Evolutionary conservation across 2,888 invertebrate genomes (phyloP), one percentile per base, ranked within the genome.

Genomic region (Allygus modestus): DNA sequence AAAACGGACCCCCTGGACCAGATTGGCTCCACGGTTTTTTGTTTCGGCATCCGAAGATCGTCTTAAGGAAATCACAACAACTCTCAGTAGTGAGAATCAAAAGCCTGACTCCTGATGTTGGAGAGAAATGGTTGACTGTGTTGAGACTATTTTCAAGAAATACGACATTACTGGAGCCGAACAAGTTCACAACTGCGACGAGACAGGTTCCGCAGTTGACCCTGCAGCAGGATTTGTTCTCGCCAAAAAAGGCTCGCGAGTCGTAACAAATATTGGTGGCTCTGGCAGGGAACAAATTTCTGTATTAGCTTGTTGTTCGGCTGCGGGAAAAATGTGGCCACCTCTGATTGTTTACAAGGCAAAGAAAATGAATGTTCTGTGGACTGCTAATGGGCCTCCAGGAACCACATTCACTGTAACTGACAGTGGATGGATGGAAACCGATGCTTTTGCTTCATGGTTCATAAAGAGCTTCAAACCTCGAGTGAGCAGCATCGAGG

Each of bases 261-360:
- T 43, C 0, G 12, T 46, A 15, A 77, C 43, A n/a, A 41, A 33
- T 12, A 77, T 77, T 5, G 77, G 77, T 15, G 77, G 77, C 15
- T 77, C 77, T 77, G 77, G 77, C n/a, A 41, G 77, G 11, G 41
- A 46, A 23, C 43, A 77, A 20, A 77, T 77, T 23, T 77, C 77
- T 20, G 41, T 43, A 0, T 20, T 77, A 1, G 77, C n/a, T 15
- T 77, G 77, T 41, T 79, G 79, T 28, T 79, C 79, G 9, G 79
- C 79, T 79, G 51, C 79, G 0, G 79, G 79, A 12, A 79, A 79
- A 54, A 46, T 79, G 31, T 79, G 79, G 51, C 79, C 79, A 46
- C 79, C 51, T 0, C 43, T 79, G 0, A 26, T 79, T 31, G 17
- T 51, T 26, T 46, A 79, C 17, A 79, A 77, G 23, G 77, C 77